Evolutionary conservation across 1,140 invertebrate genomes (phyloP).

Genomic region (Cherax destructor): DNA sequence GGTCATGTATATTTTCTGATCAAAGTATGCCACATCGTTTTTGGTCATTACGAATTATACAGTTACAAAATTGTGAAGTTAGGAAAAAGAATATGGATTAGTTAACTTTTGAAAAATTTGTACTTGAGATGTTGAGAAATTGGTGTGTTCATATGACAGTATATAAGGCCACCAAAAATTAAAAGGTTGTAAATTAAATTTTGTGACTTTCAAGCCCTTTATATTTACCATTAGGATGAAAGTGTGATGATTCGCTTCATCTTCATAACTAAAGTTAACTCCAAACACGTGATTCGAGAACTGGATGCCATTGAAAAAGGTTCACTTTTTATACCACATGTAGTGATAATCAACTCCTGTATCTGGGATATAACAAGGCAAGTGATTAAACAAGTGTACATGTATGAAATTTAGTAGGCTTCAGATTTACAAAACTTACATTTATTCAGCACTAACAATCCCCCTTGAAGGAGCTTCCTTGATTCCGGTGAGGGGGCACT

Average conservation of each 20-base stretch:
- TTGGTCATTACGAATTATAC: no score
- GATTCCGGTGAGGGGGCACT: no score
- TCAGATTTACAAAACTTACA: background rate
- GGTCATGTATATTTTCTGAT: no score
- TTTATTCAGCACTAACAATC: background rate
- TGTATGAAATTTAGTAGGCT: background rate
- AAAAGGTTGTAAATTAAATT: background rate
- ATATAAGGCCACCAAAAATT: background rate
- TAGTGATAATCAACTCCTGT: constrained; percentile 45
- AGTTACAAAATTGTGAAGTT: no score
- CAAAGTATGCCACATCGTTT: no score
- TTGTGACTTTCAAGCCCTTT: background rate
- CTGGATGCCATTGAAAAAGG: constrained; percentile 19
- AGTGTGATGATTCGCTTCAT: background rate
- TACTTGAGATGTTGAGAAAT: background rate
- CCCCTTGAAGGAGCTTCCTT: no score
- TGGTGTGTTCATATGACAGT: background rate
- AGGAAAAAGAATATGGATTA: background rate
- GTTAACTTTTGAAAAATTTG: background rate
- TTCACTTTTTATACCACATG: constrained; percentile 9
- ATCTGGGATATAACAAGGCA: constrained; percentile 49
- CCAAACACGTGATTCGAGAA: background rate
- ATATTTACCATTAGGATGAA: constrained; percentile 1
- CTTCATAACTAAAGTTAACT: constrained; percentile 26
- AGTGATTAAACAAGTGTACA: background rate